phyloP scores from a whole-genome alignment of 37 sponge, comb jelly and placozoan genomes.

The Amphimedon queenslandica region DNA sequence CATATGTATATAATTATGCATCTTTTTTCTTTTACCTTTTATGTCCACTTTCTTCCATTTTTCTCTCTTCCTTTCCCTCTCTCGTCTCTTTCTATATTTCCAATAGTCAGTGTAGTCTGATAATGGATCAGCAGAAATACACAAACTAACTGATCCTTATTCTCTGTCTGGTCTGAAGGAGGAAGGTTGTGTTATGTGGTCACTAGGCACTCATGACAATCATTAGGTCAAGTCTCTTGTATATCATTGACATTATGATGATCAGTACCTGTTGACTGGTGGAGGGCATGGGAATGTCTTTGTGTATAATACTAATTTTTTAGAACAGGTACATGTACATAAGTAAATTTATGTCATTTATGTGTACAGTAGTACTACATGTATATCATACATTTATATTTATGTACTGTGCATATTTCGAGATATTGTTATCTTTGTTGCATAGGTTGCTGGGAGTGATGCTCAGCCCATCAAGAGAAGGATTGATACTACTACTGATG shows the following conservation, averaged over 20 bases:
- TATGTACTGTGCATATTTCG: too few species aligned
- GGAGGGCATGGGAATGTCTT: slow-evolving; percentile 96
- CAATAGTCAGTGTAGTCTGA: slow-evolving; percentile 52
- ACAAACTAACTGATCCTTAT: slow-evolving; percentile 38
- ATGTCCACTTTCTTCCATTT: too few species aligned
- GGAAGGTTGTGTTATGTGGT: slow-evolving; percentile 77
- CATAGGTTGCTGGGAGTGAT: too few species aligned
- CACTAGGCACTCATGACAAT: slow-evolving; percentile 76
- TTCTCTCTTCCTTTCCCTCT: too few species aligned
- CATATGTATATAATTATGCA: too few species aligned
- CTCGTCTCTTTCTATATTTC: slow-evolving; percentile 28
- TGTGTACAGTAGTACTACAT: not conserved
- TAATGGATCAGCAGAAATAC: slow-evolving; percentile 69
- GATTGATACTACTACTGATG: slow-evolving; percentile 50
- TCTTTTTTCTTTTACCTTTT: too few species aligned
- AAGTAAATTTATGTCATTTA: too few species aligned
- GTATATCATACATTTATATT: too few species aligned
- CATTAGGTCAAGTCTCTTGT: slow-evolving; percentile 55
- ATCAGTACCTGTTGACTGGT: slow-evolving; percentile 67
- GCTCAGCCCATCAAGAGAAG: too few species aligned
- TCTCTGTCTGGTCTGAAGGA: slow-evolving; percentile 17
- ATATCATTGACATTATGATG: slow-evolving; percentile 69
- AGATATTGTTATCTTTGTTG: too few species aligned
- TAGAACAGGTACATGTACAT: too few species aligned
- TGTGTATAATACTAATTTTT: slow-evolving; percentile 60